These are phyloP conservation scores for Dynastes tityus DNA, from an alignment of 2,888 invertebrate species.

Conservation along the genomic window DNA sequence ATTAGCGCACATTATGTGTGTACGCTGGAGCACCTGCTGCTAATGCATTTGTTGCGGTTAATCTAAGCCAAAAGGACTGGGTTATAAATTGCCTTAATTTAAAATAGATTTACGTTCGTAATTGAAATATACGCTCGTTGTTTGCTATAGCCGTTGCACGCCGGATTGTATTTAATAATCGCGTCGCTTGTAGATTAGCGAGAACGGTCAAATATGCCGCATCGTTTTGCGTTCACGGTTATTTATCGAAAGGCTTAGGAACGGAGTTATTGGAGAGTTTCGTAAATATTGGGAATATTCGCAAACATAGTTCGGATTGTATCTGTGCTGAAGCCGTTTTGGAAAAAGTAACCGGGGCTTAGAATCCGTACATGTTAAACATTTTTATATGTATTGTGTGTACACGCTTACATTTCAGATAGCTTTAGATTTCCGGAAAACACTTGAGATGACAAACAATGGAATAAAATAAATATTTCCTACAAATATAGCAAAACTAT, in stretches of 20 bases:
- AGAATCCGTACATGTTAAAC: no score
- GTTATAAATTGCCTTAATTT: conserved; percentile 57
- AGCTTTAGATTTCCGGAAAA: no score
- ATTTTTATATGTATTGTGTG: no score
- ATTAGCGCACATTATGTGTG: conserved; percentile 55
- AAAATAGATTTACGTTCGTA: conserved; percentile 54
- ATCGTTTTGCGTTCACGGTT: background rate
- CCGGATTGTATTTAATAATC: conserved; percentile 24
- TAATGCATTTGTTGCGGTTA: conserved; percentile 58
- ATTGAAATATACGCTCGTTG: conserved; percentile 43
- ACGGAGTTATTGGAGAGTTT: background rate
- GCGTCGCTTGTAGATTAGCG: conserved; percentile 26
- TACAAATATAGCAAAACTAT: no score
- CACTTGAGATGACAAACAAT: no score
- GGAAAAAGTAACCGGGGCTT: no score
- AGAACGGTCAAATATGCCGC: conserved; percentile 14
- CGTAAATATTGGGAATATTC: no score
- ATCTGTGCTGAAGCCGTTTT: background rate
- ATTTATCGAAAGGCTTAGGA: conserved; percentile 27
- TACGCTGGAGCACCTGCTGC: conserved; percentile 55
- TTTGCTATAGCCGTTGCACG: background rate
- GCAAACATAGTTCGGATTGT: no score
- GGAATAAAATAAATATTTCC: no score
- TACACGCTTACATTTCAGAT: no score
- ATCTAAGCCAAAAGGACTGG: conserved; percentile 55